Conservation (phyloP, 1,140 invertebrate genomes). For the Ylistrum balloti region DNA sequence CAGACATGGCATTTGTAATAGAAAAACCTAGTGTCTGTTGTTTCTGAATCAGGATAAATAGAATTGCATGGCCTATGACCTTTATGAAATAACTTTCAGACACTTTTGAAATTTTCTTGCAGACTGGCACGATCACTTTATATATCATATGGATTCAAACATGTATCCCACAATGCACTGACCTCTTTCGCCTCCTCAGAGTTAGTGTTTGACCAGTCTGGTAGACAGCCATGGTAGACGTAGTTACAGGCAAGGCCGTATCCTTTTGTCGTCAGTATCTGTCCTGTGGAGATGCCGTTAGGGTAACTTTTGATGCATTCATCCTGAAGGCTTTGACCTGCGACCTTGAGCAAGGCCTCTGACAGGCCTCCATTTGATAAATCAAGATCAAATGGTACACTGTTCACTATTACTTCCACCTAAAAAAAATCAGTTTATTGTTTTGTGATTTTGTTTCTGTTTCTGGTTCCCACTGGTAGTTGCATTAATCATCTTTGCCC, state of each 20-base stretch:
- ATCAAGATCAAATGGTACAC: slow-evolving; percentile 43
- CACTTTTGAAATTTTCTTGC: too few species aligned
- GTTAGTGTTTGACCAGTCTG: slow-evolving; percentile 45
- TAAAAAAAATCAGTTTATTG: not conserved
- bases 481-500: too few species aligned
- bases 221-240: slow-evolving; percentile 54
- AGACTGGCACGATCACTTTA: too few species aligned
- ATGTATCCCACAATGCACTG: not conserved
- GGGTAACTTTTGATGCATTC: slow-evolving; percentile 49
- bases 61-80: too few species aligned
- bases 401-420: slow-evolving; percentile 55
- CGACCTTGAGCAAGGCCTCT: slow-evolving; percentile 37
- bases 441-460: too few species aligned
- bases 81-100: too few species aligned
- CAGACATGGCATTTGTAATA: too few species aligned
- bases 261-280: slow-evolving; percentile 49
- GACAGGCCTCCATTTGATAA: slow-evolving; percentile 43
- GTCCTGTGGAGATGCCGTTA: slow-evolving; percentile 49
- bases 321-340: slow-evolving; percentile 41
- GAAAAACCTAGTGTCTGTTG: too few species aligned
- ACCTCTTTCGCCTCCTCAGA: not conserved
- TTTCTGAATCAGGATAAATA: too few species aligned
- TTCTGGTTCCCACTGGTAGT: too few species aligned
- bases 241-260: slow-evolving; percentile 55
- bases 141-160: too few species aligned